Conservation (phyloP, 1,140 invertebrate species). For the Planococcus citri region DNA sequence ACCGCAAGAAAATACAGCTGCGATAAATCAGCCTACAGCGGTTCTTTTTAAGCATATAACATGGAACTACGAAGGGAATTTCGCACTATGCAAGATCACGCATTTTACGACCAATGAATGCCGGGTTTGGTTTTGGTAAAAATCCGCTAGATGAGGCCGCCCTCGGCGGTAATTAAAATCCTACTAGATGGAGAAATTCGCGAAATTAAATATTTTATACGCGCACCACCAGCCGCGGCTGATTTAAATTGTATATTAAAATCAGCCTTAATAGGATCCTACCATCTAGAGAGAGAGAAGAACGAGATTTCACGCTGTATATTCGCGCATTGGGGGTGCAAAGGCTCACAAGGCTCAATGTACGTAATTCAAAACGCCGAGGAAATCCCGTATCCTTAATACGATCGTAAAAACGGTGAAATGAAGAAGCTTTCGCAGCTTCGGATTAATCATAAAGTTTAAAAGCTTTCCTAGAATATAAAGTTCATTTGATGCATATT, state of each 20-base stretch:
- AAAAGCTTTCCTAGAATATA: not conserved
- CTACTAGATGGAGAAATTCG: not conserved
- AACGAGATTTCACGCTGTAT: too few species aligned
- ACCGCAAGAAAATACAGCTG: too few species aligned
- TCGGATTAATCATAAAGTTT: not conserved
- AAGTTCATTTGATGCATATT: not conserved
- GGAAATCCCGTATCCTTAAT: not conserved
- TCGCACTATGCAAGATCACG: not conserved
- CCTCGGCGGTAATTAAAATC: not conserved
- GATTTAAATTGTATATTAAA: constrained; percentile 5
- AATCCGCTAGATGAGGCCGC: not conserved
- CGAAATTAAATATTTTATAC: constrained; percentile 4
- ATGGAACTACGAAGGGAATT: not conserved
- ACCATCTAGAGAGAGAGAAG: too few species aligned
- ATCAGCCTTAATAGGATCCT: too few species aligned
- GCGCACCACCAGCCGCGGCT: not conserved
- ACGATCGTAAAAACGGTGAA: not conserved
- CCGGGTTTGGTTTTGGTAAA: not conserved
- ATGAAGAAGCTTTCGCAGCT: not conserved
- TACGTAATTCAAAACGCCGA: not conserved
- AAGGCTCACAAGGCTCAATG: too few species aligned
- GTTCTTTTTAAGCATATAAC: not conserved
- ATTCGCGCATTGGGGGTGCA: too few species aligned
- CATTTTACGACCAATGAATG: not conserved
- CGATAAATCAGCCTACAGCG: not conserved